phyloP scores from a whole-genome alignment of 2,888 invertebrate genomes.

The Erynnis tages region DNA sequence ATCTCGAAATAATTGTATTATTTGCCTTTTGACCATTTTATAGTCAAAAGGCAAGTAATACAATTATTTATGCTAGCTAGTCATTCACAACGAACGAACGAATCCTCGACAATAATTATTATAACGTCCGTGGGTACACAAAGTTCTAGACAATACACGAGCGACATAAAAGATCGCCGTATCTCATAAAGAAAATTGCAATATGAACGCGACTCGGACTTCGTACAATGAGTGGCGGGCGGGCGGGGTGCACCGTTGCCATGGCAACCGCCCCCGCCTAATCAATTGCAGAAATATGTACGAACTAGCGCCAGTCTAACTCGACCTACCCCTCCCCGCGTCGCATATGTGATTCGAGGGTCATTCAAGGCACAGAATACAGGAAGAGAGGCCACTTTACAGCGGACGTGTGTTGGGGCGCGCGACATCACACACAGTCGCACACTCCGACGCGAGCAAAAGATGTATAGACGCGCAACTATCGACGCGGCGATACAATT shows the following conservation, averaged over 20 bases:
- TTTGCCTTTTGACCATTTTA: no score
- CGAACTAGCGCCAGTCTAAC: slow-evolving; percentile 58
- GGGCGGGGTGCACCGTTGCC: slow-evolving; percentile 53
- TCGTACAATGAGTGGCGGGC: slow-evolving; percentile 47
- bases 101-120: slow-evolving; percentile 20
- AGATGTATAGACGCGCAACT: slow-evolving; percentile 60
- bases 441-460: slow-evolving; percentile 60
- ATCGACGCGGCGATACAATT: slow-evolving; percentile 31
- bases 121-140: no score
- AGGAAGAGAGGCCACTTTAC: slow-evolving; percentile 38
- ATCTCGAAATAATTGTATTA: no score
- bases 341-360: slow-evolving; percentile 28
- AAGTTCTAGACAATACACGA: slow-evolving; percentile 36
- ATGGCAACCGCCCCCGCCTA: slow-evolving; percentile 79
- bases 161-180: slow-evolving; percentile 30
- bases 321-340: slow-evolving; percentile 41
- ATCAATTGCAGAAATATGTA: slow-evolving; percentile 83
- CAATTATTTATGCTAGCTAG: no score
- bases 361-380: slow-evolving; percentile 38
- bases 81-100: background rate
- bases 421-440: slow-evolving; percentile 59
- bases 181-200: slow-evolving; percentile 38
- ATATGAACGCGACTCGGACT: slow-evolving; percentile 34
- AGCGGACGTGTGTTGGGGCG: slow-evolving; percentile 51
- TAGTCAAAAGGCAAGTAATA: no score